A percentile compares a stretch with the other conserved stretches of the same genome.
Conservation (phyloP, 2,797 vertebrate species). For the Chrysocyon brachyurus region DNA sequence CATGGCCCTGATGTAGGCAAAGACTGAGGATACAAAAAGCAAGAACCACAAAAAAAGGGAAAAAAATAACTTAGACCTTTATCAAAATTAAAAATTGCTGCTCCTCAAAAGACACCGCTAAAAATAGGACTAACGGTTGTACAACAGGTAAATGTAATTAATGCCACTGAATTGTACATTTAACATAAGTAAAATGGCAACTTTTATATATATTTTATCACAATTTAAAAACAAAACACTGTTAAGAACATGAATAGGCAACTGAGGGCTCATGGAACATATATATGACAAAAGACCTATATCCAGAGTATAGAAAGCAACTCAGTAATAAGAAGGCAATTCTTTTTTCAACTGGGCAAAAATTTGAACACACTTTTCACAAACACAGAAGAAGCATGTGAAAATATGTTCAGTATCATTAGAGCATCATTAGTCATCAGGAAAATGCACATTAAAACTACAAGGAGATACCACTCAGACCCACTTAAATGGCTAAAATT, state of each 20-base stretch:
- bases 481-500: background rate
- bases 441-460: background rate
- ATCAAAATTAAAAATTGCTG: constrained; percentile 10
- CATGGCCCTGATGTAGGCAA: background rate
- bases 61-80: constrained; percentile 8
- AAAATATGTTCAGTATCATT: background rate
- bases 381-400: background rate
- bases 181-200: background rate
- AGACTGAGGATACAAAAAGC: background rate
- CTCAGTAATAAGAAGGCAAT: constrained; percentile 27
- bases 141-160: background rate
- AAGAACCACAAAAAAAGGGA: background rate
- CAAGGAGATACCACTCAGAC: background rate
- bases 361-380: background rate
- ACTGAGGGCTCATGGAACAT: background rate
- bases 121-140: background rate
- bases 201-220: background rate
- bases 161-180: background rate
- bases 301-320: background rate
- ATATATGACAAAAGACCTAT: background rate
- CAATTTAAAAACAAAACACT: background rate
- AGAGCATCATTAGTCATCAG: background rate
- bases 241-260: constrained; percentile 21
- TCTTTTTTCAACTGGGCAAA: background rate
- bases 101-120: constrained; percentile 27